Evolutionary conservation across 2,888 invertebrate genomes (phyloP), one percentile per base, ranked within the genome.

Genomic region (Hirtodrosophila histrioides): DNA sequence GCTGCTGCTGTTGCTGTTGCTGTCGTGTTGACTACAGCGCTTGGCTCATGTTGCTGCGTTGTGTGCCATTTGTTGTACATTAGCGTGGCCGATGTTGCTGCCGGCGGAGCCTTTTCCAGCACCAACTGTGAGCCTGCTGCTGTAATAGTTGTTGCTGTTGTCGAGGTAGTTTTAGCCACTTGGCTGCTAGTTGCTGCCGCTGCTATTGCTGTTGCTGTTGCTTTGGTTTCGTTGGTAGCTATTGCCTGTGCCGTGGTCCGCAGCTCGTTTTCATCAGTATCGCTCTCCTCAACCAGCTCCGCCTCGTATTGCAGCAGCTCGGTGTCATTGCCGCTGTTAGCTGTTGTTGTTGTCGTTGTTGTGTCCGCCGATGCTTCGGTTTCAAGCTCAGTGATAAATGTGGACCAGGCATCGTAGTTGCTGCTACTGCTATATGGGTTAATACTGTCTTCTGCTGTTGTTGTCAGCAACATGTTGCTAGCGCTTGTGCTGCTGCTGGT

Each of bases 151-250:
- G 53, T 7, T 39, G 65, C 29, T 7, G 57, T 48, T 58, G 69
- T 58, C 36, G 71, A 54, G 56, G 67, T 63, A 58, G 67, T 62
- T 55, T 53, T 37, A 45, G 70, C 51, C 33, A 46, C 45, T 55
- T 39, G 33, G 58, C 36, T 43, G 63, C 10, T 29, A n/a, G 48
- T 41, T 6, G 24, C 11, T 54, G 36, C 40, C 33, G 53, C 23
- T 33, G 43, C 40, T 31, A 43, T 40, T 40, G 35, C 35, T 50
- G 55, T 56, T 66, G 49, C 71, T 69, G 76, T 80, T 89, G 69
- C 86, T 89, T 72, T 88, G 86, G 83, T 82, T 79, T 86, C 81
- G 66, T 73, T 74, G 73, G 62, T 65, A 44, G 56, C 69, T 65
- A 45, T 29, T 51, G 60, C 17, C 39, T 53, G 60, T 55, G 71